Conservation (phyloP, 2,113 vertebrate species). For the Anoura caudifer region DNA sequence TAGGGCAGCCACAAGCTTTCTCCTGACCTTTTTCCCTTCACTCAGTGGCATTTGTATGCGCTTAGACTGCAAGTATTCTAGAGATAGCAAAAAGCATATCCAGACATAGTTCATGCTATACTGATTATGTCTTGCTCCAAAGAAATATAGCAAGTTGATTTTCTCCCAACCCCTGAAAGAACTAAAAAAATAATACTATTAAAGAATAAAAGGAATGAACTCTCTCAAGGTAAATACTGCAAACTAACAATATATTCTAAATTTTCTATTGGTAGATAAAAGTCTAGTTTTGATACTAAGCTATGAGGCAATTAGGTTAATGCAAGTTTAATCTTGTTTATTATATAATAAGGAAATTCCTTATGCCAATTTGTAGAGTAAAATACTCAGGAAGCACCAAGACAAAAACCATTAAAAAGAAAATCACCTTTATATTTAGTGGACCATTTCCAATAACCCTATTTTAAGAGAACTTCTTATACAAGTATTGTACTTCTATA, state of each 20-base stretch:
- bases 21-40: constrained; percentile 36
- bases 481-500: neutral
- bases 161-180: neutral
- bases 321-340: neutral
- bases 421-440: neutral
- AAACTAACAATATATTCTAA: neutral
- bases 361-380: neutral
- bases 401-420: neutral
- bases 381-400: neutral
- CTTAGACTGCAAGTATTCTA: constrained; percentile 32
- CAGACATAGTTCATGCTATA: neutral
- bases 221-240: neutral
- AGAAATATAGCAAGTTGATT: neutral
- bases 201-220: neutral
- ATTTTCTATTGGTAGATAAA: neutral
- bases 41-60: constrained; percentile 39
- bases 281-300: neutral
- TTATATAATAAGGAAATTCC: neutral
- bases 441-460: neutral
- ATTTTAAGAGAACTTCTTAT: neutral
- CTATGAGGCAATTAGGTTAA: neutral
- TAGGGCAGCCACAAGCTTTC: neutral
- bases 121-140: neutral
- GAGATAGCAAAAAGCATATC: neutral
- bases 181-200: neutral